Conservation (phyloP, 2,888 invertebrate species). For the Cephus rjabovi region DNA sequence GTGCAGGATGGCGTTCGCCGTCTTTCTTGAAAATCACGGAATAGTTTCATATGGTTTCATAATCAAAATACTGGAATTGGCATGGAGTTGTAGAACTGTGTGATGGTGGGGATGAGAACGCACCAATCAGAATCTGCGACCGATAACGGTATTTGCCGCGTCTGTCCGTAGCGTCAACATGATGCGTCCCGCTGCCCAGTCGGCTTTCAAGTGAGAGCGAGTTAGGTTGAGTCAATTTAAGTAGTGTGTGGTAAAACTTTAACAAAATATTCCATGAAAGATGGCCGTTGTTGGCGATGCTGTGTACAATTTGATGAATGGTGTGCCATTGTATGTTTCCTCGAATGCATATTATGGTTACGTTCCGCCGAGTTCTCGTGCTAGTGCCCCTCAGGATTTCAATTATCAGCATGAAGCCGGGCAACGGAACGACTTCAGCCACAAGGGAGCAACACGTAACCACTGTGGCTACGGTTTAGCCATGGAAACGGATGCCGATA, state of each 20-base stretch:
- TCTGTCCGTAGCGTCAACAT: neutral
- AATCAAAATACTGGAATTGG: neutral
- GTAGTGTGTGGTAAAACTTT: neutral
- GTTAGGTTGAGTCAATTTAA: neutral
- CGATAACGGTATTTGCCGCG: neutral
- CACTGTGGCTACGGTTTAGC: constrained; percentile 30
- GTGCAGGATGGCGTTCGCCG: neutral
- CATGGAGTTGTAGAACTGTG: neutral
- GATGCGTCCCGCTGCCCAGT: neutral
- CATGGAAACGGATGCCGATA: constrained; percentile 55
- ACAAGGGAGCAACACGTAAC: constrained; percentile 9
- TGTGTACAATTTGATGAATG: constrained; percentile 33
- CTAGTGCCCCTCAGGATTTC: neutral
- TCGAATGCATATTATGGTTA: constrained; percentile 58
- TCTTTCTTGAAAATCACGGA: neutral
- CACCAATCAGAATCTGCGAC: neutral
- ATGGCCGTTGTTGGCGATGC: constrained; percentile 49
- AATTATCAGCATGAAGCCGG: neutral
- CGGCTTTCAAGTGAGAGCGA: neutral
- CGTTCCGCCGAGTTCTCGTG: constrained; percentile 42
- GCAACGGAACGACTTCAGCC: neutral
- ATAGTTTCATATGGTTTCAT: neutral
- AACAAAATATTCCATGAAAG: constrained; percentile 10
- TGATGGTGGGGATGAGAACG: neutral
- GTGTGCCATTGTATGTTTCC: constrained; percentile 46